Evolutionary conservation across 2,797 vertebrate species (phyloP).

Genomic region (Anas flavirostris): DNA sequence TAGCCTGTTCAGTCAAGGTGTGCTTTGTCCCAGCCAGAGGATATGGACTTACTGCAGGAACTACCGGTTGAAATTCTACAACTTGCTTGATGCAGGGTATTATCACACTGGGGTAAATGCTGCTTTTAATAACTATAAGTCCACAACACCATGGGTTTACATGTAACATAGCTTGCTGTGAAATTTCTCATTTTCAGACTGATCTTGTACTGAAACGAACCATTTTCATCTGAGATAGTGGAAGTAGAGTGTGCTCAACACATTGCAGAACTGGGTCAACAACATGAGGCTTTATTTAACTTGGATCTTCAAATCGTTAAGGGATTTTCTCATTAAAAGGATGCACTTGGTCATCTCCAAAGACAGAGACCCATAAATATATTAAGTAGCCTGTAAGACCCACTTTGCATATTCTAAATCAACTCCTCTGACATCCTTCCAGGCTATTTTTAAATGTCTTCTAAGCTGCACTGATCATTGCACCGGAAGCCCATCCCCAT

Average conservation of each 20-base stretch:
- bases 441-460: constrained; percentile 25
- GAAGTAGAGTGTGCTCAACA: neutral
- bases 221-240: constrained; percentile 5
- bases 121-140: constrained; percentile 25
- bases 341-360: neutral
- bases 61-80: neutral
- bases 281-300: neutral
- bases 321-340: constrained; percentile 22
- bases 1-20: neutral
- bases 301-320: constrained; percentile 16
- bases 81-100: neutral
- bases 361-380: neutral
- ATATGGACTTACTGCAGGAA: neutral
- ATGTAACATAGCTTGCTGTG: neutral
- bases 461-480: neutral
- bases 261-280: constrained; percentile 2
- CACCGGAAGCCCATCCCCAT: neutral
- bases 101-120: neutral
- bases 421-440: constrained; percentile 3
- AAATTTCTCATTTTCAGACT: constrained; percentile 18
- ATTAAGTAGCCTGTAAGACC: neutral
- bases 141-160: neutral
- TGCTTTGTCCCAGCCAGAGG: neutral
- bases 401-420: neutral
- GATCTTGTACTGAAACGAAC: neutral